Conservation (phyloP, 2,797 vertebrate species). For the Tauraco hartlaubi region DNA sequence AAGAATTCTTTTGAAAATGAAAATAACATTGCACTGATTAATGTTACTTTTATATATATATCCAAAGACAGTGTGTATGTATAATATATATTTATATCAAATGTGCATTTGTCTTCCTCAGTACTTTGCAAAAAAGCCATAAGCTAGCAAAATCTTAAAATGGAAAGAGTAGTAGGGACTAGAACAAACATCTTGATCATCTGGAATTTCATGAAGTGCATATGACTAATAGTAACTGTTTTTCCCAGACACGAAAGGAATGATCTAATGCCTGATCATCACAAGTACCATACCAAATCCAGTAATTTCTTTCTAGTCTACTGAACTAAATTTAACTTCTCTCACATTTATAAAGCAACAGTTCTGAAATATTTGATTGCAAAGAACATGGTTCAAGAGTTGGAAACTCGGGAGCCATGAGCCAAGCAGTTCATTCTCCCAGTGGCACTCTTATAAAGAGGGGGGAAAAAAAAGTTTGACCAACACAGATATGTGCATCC, state of each 20-base stretch:
- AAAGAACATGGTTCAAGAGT: not conserved
- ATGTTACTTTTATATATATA: not conserved
- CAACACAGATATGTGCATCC: not conserved
- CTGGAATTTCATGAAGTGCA: not conserved
- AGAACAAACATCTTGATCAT: not conserved
- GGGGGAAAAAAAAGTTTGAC: not conserved
- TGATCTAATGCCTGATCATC: not conserved
- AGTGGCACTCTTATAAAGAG: not conserved
- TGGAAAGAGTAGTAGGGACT: not conserved
- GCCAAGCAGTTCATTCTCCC: not conserved
- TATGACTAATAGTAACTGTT: not conserved
- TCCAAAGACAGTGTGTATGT: rapidly evolving
- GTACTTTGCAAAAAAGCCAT: not conserved
- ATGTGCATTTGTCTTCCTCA: not conserved
- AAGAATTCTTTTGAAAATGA: not conserved
- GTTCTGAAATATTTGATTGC: not conserved
- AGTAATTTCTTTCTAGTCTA: not conserved
- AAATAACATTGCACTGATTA: not conserved
- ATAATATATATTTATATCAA: not conserved
- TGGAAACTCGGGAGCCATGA: not conserved
- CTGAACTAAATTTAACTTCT: not conserved
- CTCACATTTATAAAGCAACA: not conserved
- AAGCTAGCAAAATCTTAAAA: not conserved
- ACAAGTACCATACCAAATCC: not conserved
- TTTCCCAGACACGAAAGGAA: not conserved